Percentiles rank a stretch among this genome's conserved stretches.
phyloP scores from a whole-genome alignment of 2,888 invertebrate species.

The Blera fallax region DNA sequence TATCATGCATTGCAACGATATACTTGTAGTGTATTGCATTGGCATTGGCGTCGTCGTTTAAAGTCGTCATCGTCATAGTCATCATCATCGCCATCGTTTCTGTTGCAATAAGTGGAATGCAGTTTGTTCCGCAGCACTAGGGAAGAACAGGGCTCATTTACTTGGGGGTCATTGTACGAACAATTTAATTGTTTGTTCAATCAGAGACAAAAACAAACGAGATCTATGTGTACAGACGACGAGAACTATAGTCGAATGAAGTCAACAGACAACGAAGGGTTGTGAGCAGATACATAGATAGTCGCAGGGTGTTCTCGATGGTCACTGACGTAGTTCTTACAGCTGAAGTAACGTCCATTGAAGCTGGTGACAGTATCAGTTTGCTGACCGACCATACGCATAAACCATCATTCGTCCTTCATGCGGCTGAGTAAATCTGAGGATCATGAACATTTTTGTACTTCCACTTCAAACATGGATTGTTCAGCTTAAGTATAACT shows the following conservation, averaged over 20 bases:
- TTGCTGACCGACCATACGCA: too few relatives aligned
- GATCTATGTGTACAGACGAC: neutral
- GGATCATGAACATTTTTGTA: too few relatives aligned
- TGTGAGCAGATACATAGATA: neutral
- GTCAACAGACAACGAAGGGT: neutral
- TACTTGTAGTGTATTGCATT: neutral
- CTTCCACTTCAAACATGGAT: too few relatives aligned
- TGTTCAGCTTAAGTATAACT: too few relatives aligned
- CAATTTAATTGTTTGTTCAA: slow-evolving; percentile 43
- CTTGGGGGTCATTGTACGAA: slow-evolving; percentile 29
- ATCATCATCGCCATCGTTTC: neutral
- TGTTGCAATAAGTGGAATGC: slow-evolving; percentile 28
- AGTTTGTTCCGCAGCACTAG: neutral
- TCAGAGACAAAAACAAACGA: slow-evolving; percentile 4
- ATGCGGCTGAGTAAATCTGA: too few relatives aligned
- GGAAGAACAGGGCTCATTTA: slow-evolving; percentile 2
- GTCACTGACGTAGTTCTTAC: too few relatives aligned
- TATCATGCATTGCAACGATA: slow-evolving; percentile 4
- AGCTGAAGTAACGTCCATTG: too few relatives aligned
- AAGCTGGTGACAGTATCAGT: too few relatives aligned
- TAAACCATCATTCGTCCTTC: too few relatives aligned
- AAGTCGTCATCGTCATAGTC: neutral
- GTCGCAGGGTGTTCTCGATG: neutral
- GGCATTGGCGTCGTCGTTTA: neutral
- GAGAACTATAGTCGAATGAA: neutral